Conservation (phyloP, 2,888 invertebrate genomes). For the Pycnomerus fuliginosus region DNA sequence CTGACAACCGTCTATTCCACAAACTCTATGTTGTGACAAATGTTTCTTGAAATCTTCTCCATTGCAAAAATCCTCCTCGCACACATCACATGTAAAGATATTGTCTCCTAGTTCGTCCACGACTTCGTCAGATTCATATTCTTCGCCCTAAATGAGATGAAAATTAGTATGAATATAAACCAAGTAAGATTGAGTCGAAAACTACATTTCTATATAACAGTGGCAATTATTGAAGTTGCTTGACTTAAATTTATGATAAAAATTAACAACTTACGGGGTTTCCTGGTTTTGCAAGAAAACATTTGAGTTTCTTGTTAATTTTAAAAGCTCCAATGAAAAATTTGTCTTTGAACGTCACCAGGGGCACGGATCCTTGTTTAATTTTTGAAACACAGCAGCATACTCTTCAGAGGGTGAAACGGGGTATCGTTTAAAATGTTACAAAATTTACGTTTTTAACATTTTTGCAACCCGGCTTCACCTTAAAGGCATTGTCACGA, state of each 20-base stretch:
- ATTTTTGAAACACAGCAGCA: no score
- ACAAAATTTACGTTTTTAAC: no score
- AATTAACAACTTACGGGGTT: slow-evolving; percentile 24
- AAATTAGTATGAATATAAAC: slow-evolving; percentile 2
- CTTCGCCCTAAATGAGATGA: slow-evolving; percentile 5
- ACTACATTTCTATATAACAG: slow-evolving; percentile 10
- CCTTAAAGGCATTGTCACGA: no score
- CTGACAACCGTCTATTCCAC: slow-evolving; percentile 77
- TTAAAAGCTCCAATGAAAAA: slow-evolving; percentile 16
- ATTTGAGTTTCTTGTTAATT: slow-evolving; percentile 31
- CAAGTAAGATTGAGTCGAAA: background rate
- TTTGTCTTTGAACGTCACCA: slow-evolving; percentile 14
- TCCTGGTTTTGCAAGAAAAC: slow-evolving; percentile 32
- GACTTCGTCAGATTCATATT: slow-evolving; percentile 26
- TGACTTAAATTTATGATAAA: slow-evolving; percentile 23
- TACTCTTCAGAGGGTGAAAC: no score
- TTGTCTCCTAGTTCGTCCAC: slow-evolving; percentile 6
- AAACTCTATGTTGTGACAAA: slow-evolving; percentile 72
- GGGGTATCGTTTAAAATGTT: no score
- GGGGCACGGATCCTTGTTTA: no score
- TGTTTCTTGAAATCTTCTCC: slow-evolving; percentile 65
- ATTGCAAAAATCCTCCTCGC: slow-evolving; percentile 72
- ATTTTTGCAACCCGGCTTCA: no score
- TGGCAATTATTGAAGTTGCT: slow-evolving; percentile 18
- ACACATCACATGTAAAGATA: slow-evolving; percentile 70